These are phyloP conservation scores for Boleophthalmus pectinirostris DNA, from an alignment of 2,113 vertebrate genomes.

Conservation along the genomic window DNA sequence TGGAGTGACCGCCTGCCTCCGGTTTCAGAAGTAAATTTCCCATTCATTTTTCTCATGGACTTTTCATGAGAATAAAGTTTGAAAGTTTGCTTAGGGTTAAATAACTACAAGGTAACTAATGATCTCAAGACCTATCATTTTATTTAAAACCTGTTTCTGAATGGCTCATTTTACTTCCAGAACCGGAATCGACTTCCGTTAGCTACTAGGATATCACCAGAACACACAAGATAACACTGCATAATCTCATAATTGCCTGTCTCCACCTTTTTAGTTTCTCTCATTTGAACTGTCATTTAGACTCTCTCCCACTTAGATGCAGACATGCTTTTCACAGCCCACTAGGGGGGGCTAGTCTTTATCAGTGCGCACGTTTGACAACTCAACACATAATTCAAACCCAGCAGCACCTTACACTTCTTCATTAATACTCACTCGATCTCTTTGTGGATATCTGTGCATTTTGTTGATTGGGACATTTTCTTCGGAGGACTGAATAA, in stretches of 20 bases:
- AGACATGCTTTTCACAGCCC: neutral
- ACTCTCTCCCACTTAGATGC: neutral
- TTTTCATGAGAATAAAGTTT: too few species aligned
- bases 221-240: neutral
- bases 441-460: conserved; percentile 25
- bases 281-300: neutral
- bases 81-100: too few species aligned
- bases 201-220: neutral
- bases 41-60: too few species aligned
- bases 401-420: conserved; percentile 29
- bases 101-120: too few species aligned
- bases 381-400: conserved; percentile 9
- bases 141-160: too few species aligned
- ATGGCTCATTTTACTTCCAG: too few species aligned
- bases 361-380: conserved; percentile 21
- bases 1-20: too few species aligned
- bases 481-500: conserved; percentile 30
- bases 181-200: neutral
- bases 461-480: conserved; percentile 44
- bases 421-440: conserved; percentile 37
- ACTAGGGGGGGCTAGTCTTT: neutral
- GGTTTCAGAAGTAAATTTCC: too few species aligned
- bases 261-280: neutral
- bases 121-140: too few species aligned
- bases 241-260: neutral